Evolutionary conservation across 2,888 invertebrate genomes (phyloP).

Genomic region (Volucella inflata): DNA sequence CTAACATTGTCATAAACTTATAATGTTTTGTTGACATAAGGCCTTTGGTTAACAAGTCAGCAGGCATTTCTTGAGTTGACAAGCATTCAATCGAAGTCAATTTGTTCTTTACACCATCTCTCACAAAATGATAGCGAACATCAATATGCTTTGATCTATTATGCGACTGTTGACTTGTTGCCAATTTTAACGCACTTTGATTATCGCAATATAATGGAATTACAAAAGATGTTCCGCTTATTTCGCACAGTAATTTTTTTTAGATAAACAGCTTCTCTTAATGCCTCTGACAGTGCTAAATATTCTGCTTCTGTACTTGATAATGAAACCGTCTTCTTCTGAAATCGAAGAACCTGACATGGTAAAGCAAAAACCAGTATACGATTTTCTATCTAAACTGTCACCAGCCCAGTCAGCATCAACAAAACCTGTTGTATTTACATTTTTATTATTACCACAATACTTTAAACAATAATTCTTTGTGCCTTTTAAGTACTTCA

Average conservation of each 20-base stretch:
- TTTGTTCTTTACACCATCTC: too few relatives aligned
- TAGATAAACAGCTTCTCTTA: slow-evolving; percentile 44
- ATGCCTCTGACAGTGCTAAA: slow-evolving; percentile 31
- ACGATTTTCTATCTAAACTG: slow-evolving; percentile 20
- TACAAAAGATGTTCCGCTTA: not conserved
- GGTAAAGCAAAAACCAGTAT: slow-evolving; percentile 27
- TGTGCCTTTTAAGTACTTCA: slow-evolving; percentile 9
- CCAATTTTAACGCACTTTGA: slow-evolving; percentile 9
- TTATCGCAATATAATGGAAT: not conserved
- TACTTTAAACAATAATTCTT: slow-evolving; percentile 3
- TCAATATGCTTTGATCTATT: too few relatives aligned
- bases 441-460: not conserved
- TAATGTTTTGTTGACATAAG: slow-evolving; percentile 1
- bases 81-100: not conserved
- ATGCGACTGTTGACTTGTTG: not conserved
- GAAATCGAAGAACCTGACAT: slow-evolving; percentile 7
- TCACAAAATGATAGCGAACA: too few relatives aligned
- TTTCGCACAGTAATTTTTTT: not conserved
- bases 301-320: slow-evolving; percentile 47
- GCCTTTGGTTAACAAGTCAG: slow-evolving; percentile 8
- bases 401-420: too few relatives aligned
- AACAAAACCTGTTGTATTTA: too few relatives aligned
- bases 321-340: not conserved
- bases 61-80: slow-evolving; percentile 8
- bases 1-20: slow-evolving; percentile 7